Conservation (phyloP, 2,797 vertebrate genomes). For the Pipistrellus pipistrellus region DNA sequence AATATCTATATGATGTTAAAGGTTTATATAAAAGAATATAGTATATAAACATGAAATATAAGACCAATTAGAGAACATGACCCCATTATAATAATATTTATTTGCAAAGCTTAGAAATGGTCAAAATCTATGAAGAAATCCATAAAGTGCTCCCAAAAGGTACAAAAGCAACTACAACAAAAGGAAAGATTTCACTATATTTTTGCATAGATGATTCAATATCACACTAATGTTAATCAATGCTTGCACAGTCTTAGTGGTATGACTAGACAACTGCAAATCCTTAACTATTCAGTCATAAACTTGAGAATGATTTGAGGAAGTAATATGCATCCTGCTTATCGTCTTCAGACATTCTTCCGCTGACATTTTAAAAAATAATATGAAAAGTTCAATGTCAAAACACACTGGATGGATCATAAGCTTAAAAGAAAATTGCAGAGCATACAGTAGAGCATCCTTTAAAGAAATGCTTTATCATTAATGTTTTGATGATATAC, state of each 20-base stretch:
- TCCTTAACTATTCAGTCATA: neutral
- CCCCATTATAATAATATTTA: neutral
- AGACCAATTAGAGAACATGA: neutral
- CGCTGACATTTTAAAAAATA: slow-evolving; percentile 28
- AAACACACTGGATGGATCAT: neutral
- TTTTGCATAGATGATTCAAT: neutral
- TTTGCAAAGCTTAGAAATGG: neutral
- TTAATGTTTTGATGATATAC: neutral
- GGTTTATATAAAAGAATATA: neutral
- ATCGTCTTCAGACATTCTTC: neutral
- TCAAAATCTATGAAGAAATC: neutral
- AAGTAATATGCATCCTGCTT: neutral
- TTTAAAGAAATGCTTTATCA: slow-evolving; percentile 15
- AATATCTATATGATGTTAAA: neutral
- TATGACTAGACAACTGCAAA: neutral
- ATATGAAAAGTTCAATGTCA: slow-evolving; percentile 55
- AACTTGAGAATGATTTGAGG: neutral
- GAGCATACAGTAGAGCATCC: neutral
- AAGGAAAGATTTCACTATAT: neutral
- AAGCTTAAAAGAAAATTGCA: slow-evolving; percentile 3
- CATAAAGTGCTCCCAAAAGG: neutral
- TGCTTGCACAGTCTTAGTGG: neutral
- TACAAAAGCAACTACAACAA: neutral
- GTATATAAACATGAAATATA: neutral
- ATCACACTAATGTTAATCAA: neutral